Evolutionary conservation across 2,113 vertebrate species (phyloP), one percentile per base, ranked within the genome.

Genomic region (Hemichromis elongatus): DNA sequence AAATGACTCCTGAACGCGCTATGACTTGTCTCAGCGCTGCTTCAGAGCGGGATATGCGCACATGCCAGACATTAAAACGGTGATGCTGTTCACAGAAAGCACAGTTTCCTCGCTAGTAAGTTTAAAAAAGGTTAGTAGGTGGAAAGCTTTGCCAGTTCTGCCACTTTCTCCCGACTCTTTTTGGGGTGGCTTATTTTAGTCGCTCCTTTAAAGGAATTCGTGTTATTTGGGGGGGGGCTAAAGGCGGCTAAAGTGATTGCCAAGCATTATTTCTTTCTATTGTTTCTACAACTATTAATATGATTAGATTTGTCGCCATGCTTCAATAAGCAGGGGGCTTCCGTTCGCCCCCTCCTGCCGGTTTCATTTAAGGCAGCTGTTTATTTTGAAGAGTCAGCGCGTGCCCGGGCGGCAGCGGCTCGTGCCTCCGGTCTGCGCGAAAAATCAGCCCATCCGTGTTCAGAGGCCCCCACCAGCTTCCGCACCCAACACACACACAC

Each of bases 331-430:
- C 13, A 14, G 54, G 73, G 30, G 56, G 85, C 57, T 54, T 37
- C 35, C 37, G 78, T 78, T 77, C n/a, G 54, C 86, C 87, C 70
- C 16, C 33, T 57, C 86, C 18, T 26, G 66, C 86, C 80, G 77
- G 26, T 77, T 90, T 88, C 59, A 86, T 94, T 90, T 21, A 79
- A 91, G 50, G 85, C 88, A 85, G 89, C 85, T 83, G 88, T 83
- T 93, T 82, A 85, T 94, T 94, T 79, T 89, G 92, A 92, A 82
- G 86, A 93, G 90, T 94, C 92, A 90, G 93, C 89, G 92, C 89
- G 93, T 91, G 93, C 90, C 85, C 88, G 61, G 45, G 85, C 91
- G 90, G 85, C 84, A 81, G 85, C 57, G 52, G 92, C 90, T 90
- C 91, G 92, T 92, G 93, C 88, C 88, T 93, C 80, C 24, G 33